A percentile compares a stretch with the other conserved stretches of the same genome.
Conservation (phyloP, 2,797 vertebrate species). For the Arnoldichthys spilopterus region DNA sequence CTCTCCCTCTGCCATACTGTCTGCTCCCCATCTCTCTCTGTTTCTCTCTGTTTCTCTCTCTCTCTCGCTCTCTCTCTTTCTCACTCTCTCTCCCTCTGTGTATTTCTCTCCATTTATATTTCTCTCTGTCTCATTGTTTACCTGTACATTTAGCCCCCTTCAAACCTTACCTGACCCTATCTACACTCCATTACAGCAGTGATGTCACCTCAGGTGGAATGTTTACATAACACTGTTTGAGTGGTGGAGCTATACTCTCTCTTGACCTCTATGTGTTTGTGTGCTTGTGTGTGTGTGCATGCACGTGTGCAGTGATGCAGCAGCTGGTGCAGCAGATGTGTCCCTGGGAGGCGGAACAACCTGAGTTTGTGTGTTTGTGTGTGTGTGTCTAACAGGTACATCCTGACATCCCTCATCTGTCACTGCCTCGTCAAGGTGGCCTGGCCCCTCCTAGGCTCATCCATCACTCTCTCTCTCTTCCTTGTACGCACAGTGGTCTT, state of each 20-base stretch:
- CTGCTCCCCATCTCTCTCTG: too few relatives aligned
- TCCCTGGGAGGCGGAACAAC: slow-evolving; percentile 39
- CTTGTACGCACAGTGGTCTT: neutral
- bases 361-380: slow-evolving; percentile 61
- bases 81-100: too few relatives aligned
- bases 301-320: neutral
- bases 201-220: slow-evolving; percentile 32
- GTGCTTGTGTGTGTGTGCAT: neutral
- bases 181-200: slow-evolving; percentile 10
- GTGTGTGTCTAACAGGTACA: slow-evolving; percentile 47
- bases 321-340: slow-evolving; percentile 52
- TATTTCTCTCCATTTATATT: too few relatives aligned
- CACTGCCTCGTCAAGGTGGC: slow-evolving; percentile 48
- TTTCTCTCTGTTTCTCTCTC: too few relatives aligned
- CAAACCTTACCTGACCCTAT: slow-evolving; percentile 8
- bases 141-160: neutral
- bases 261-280: slow-evolving; percentile 32
- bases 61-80: too few relatives aligned
- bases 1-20: too few relatives aligned
- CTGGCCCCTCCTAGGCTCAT: slow-evolving; percentile 20
- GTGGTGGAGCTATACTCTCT: slow-evolving; percentile 17
- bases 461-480: slow-evolving; percentile 21
- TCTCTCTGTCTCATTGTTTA: too few relatives aligned
- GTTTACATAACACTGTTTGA: slow-evolving; percentile 36
- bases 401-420: slow-evolving; percentile 49